phyloP scores from a whole-genome alignment of 2,797 vertebrate species.

The Sebastolobus alascanus region DNA sequence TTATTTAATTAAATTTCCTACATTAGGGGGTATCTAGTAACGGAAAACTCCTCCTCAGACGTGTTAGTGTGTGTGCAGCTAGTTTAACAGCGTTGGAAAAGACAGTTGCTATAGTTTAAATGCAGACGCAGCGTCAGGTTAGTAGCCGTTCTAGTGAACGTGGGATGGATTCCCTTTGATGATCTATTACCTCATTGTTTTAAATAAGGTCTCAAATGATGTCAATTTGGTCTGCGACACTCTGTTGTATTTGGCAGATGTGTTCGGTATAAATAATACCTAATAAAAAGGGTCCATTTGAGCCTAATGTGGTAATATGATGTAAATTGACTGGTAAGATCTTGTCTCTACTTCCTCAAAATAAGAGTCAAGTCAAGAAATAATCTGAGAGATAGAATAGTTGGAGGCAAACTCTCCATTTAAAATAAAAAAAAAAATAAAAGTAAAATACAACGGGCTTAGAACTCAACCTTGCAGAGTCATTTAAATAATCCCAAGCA shows the following conservation, averaged over 20 bases:
- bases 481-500: constrained; percentile 79
- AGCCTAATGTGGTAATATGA: constrained; percentile 35
- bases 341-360: constrained; percentile 65
- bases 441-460: constrained; percentile 59
- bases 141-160: constrained; percentile 52
- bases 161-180: constrained; percentile 61
- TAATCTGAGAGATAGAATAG: constrained; percentile 41
- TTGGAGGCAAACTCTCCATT: constrained; percentile 51
- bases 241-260: constrained; percentile 62
- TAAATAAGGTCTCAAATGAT: constrained; percentile 35
- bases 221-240: constrained; percentile 50
- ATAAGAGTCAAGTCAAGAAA: constrained; percentile 50
- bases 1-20: background rate
- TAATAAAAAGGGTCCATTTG: constrained; percentile 31
- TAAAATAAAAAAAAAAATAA: constrained; percentile 58
- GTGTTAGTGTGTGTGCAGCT: constrained; percentile 70
- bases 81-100: constrained; percentile 45
- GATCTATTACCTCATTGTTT: constrained; percentile 43
- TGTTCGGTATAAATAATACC: constrained; percentile 43
- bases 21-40: constrained; percentile 22
- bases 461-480: constrained; percentile 67
- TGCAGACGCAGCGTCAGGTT: constrained; percentile 54
- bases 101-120: constrained; percentile 52
- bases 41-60: constrained; percentile 50
- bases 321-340: constrained; percentile 49